phyloP scores from a whole-genome alignment of 2,797 vertebrate species.

The Pseudomugil gertrudae region DNA sequence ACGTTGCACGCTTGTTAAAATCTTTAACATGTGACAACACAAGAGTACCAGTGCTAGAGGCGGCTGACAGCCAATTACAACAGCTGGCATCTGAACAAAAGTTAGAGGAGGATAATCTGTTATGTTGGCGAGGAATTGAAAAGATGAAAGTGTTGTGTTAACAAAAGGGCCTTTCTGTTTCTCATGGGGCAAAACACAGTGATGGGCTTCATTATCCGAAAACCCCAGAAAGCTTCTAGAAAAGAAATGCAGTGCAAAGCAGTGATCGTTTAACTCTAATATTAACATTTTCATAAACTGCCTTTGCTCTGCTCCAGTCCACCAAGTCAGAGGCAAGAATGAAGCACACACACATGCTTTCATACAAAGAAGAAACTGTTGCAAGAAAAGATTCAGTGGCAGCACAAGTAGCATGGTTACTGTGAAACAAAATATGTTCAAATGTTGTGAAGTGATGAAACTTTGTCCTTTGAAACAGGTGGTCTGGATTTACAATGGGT shows the following conservation, averaged over 20 bases:
- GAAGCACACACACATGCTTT: background rate
- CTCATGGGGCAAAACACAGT: slow-evolving; percentile 6
- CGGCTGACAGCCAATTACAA: background rate
- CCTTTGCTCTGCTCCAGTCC: slow-evolving; percentile 7
- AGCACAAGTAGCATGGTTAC: background rate
- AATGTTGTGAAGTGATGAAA: slow-evolving; percentile 16
- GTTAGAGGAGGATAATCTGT: background rate
- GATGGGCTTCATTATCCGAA: slow-evolving; percentile 1
- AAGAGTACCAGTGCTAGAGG: background rate
- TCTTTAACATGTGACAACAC: background rate
- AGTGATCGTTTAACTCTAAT: background rate
- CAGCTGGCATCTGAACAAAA: background rate
- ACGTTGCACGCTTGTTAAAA: background rate
- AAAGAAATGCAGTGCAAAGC: background rate
- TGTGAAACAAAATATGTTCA: background rate
- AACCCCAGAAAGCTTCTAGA: background rate
- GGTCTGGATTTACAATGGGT: background rate
- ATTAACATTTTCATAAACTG: background rate
- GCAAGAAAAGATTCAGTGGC: background rate
- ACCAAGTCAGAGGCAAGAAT: background rate
- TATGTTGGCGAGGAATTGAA: background rate
- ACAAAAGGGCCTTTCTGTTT: slow-evolving; percentile 8
- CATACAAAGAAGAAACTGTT: background rate
- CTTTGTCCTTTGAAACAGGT: background rate
- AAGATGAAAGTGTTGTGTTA: background rate